Evolutionary conservation across 2,113 vertebrate species (phyloP), one percentile per base, ranked within the genome.

Genomic region (Ibidorhyncha struthersii): DNA sequence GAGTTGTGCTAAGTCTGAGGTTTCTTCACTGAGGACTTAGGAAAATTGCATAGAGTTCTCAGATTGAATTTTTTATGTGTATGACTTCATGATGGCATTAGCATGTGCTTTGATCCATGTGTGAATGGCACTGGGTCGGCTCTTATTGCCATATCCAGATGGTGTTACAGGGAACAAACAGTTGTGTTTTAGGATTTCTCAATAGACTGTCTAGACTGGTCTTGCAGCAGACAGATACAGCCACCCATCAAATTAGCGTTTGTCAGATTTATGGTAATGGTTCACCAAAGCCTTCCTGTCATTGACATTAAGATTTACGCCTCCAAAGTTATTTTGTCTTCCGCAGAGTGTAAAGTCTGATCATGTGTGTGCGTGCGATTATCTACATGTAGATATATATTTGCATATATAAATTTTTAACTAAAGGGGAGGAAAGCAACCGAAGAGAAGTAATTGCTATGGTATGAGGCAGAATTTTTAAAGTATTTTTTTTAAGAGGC

Each of bases 201-300:
- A 99, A 99, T 99, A 99, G 99, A 98, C 98, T 98, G 99, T 99
- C 99, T 99, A 99, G 99, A 99, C 99, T 99, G 99, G 98, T 99
- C 99, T 98, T 98, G 98, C 98, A 99, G 99, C 99, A 99, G 99
- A 99, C 99, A 99, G 99, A 99, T 99, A 99, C 99, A 99, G 99
- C 99, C 99, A 99, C 99, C 99, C 99, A 99, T 99, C 99, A 99
- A 99, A 99, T 99, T 99, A 99, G 99, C 97, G 98, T 99, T 99
- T 99, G 99, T 99, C 99, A 99, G 99, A 99, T 99, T 99, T 99
- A 99, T 99, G 99, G 99, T 99, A 99, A 99, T 99, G 99, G 99
- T 99, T 99, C 98, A 98, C 99, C 99, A 99, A 99, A 99, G 99
- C 99, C 98, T 99, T 99, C 99, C 99, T 99, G 99, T 99, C 99